Conservation (phyloP, 2,797 vertebrate species). For the Gorsachius magnificus region DNA sequence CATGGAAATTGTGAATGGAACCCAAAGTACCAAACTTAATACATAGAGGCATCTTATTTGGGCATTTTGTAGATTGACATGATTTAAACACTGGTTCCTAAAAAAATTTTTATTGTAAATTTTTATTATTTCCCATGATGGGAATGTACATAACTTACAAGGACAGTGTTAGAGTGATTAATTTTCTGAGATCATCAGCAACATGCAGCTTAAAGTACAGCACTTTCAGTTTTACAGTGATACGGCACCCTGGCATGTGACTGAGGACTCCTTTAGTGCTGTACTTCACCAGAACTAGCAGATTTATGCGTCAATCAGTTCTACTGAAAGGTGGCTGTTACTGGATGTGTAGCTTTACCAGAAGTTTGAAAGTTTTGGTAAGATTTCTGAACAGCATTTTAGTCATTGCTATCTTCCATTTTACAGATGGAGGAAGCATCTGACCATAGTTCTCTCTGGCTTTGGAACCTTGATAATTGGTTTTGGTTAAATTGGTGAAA, state of each 20-base stretch:
- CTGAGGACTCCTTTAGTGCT: background rate
- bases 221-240: background rate
- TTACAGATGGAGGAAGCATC: background rate
- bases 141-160: background rate
- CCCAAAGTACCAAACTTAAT: background rate
- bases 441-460: background rate
- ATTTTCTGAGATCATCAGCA: background rate
- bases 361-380: background rate
- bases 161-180: background rate
- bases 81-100: background rate
- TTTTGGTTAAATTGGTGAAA: background rate
- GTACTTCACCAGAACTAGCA: background rate
- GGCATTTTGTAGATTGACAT: background rate
- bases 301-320: background rate
- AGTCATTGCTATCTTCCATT: background rate
- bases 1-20: background rate
- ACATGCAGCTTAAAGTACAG: background rate
- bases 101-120: background rate
- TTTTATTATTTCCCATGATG: background rate
- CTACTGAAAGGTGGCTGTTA: background rate
- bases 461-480: background rate
- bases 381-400: background rate
- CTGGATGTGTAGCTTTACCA: background rate
- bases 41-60: background rate
- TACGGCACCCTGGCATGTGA: background rate